Base-by-base conservation (phyloP, 2,888 invertebrate species). In the Pedicia rivosa region DNA sequence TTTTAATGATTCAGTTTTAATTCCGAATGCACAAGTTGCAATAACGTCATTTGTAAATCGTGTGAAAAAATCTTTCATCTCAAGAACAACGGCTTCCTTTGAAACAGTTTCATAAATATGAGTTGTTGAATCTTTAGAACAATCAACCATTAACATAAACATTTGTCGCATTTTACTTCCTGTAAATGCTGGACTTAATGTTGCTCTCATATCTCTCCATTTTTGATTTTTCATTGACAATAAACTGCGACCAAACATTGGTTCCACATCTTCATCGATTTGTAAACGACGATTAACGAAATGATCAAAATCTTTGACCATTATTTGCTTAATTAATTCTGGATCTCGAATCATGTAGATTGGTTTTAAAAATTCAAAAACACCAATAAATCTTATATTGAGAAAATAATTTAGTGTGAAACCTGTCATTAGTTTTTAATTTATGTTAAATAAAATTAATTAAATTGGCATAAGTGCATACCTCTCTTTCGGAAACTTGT, bases 1-100 rank as follows among this genome's bases (percentile, higher is more conserved):
- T 2, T 50, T 49, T n/a, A 66, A 54, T 0, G 74, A 72, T 50
- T 72, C 61, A 2, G 69, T 62, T 39, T 66, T 59, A 1, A 64
- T 40, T 0, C 64, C 64, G 37, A 56, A 58, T 1, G 55, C 58
- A 29, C 50, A 48, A 0, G 57, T 53, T 1, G 61, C 63, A 15
- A 64, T 63, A 0, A 57, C 50, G 39, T 63, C 62, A 32, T 54
- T 60, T 1, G 62, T 56, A 13, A 52, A 54, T 14, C 25, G 53
- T 5, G 42, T 45, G 33, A 48, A 52, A 14, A 50, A 43, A 17
- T 54, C 54, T 22, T 50, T 35, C 36, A 56, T 46, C 7, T 49
- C 40, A 17, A 47, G n/a, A n/a, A n/a, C 15, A 31, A 12, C 19
- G 40, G 38, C 50, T 52, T 52, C 46, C 52, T 53, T 44, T 46